Conservation (phyloP, 2,113 vertebrate species). For the Plecotus auritus region DNA sequence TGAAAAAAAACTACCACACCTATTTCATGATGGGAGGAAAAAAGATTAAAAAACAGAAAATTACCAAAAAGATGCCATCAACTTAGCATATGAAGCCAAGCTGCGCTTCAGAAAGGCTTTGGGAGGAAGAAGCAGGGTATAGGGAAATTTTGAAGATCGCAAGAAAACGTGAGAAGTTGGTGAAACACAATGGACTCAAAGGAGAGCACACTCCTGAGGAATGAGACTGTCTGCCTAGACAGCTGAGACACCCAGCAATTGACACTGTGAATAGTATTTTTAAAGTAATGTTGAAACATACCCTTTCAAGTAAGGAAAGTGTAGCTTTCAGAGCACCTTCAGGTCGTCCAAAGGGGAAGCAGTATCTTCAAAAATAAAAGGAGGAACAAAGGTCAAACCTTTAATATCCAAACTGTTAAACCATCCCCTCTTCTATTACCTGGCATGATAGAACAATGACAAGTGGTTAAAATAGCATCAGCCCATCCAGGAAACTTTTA, state of each 20-base stretch:
- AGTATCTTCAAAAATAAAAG: conserved; percentile 88
- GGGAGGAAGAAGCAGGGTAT: neutral
- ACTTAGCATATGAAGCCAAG: neutral
- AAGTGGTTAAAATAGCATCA: neutral
- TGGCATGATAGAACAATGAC: neutral
- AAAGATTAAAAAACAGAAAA: neutral
- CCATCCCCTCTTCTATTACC: neutral
- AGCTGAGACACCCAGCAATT: neutral
- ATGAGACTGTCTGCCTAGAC: neutral
- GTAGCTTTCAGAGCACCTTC: conserved; percentile 99
- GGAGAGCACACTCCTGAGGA: neutral
- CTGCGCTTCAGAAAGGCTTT: neutral
- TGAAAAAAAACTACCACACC: neutral
- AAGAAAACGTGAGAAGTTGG: neutral
- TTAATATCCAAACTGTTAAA: neutral
- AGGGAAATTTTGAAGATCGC: neutral
- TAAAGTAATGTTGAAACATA: conserved; percentile 76
- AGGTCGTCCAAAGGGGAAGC: conserved; percentile 97
- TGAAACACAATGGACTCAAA: neutral
- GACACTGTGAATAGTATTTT: neutral
- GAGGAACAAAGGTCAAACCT: neutral
- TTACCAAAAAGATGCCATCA: neutral
- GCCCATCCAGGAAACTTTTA: neutral
- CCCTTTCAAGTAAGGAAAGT: conserved; percentile 96
- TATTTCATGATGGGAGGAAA: neutral